These are phyloP conservation scores for Campylorhamphus procurvoides DNA, from an alignment of 2,113 vertebrate species.

Conservation along the genomic window DNA sequence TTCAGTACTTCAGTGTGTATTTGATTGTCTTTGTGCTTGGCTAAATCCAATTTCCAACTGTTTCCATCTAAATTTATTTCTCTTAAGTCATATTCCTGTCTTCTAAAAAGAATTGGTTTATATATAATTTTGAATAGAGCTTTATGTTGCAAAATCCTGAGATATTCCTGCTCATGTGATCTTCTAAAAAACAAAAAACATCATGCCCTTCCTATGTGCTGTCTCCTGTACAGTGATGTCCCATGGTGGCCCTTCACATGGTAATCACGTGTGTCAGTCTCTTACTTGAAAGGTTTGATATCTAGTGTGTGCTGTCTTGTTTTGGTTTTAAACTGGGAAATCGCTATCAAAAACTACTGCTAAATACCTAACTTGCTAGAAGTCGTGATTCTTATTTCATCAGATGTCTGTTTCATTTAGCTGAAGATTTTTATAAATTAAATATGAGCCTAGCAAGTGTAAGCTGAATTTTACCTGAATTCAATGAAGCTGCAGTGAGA, in stretches of 20 bases:
- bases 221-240: accelerated
- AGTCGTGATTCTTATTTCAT: not conserved
- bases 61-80: not conserved
- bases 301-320: not conserved
- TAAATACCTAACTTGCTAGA: not conserved
- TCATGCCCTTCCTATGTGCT: accelerated
- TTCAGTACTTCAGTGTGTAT: not conserved
- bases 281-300: not conserved
- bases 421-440: not conserved
- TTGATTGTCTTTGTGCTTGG: not conserved
- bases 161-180: not conserved
- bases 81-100: not conserved
- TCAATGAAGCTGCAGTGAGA: not conserved
- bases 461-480: not conserved
- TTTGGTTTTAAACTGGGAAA: not conserved
- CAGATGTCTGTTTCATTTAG: not conserved
- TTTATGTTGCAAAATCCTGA: not conserved
- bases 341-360: not conserved
- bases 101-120: not conserved
- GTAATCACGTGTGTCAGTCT: not conserved
- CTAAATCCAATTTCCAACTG: not conserved
- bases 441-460: not conserved
- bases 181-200: not conserved
- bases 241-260: not conserved
- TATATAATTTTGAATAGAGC: not conserved